These are phyloP conservation scores for Murina feae DNA, from an alignment of 2,113 vertebrate genomes.

Conservation along the genomic window DNA sequence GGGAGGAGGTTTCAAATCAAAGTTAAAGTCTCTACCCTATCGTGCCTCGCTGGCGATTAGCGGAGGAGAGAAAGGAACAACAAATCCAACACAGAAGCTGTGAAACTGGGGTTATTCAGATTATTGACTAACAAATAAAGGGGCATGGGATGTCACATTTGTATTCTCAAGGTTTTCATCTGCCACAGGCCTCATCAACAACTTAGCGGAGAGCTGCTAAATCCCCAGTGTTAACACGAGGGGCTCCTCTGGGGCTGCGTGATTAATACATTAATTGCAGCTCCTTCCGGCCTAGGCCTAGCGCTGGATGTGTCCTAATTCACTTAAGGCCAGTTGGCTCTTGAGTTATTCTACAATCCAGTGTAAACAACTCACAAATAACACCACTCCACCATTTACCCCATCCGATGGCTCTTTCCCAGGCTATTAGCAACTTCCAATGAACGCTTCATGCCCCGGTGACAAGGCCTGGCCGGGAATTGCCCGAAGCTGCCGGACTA, in stretches of 20 bases:
- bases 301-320: constrained; percentile 52
- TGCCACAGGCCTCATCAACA: constrained; percentile 10
- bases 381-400: constrained; percentile 36
- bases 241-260: background rate
- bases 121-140: constrained; percentile 66
- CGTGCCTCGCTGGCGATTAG: constrained; percentile 43
- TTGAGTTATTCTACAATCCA: constrained; percentile 19
- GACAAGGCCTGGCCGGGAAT: background rate
- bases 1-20: constrained; percentile 67
- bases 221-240: constrained; percentile 41
- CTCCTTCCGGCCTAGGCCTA: constrained; percentile 43
- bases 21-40: constrained; percentile 51
- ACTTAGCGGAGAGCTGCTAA: constrained; percentile 63
- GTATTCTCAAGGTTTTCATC: constrained; percentile 64
- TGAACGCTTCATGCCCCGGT: background rate
- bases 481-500: background rate
- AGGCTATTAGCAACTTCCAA: constrained; percentile 51
- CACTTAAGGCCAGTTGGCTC: constrained; percentile 53
- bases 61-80: constrained; percentile 13
- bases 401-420: background rate
- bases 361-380: constrained; percentile 52
- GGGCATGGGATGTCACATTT: constrained; percentile 66
- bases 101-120: constrained; percentile 69
- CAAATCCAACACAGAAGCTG: constrained; percentile 68
- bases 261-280: constrained; percentile 68